These are phyloP conservation scores for Meda fulgida DNA, from an alignment of 2,797 vertebrate species.

Conservation along the genomic window DNA sequence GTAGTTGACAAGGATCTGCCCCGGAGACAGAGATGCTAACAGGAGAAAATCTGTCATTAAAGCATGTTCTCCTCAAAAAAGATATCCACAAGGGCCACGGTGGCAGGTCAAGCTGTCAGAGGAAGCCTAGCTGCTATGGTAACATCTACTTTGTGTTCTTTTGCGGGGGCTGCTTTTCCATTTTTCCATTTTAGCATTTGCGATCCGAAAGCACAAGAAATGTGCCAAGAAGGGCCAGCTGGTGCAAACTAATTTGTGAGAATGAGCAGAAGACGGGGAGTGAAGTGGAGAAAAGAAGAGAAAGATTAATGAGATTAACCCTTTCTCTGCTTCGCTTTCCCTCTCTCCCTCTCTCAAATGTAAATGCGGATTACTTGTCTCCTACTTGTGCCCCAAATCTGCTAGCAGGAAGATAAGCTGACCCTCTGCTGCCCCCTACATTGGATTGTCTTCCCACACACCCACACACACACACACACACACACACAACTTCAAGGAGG, in stretches of 20 bases:
- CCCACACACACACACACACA: neutral
- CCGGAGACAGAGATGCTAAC: constrained; percentile 1
- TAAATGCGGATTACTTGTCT: constrained; percentile 54
- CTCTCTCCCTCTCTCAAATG: constrained; percentile 17
- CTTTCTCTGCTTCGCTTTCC: constrained; percentile 7
- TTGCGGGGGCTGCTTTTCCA: constrained; percentile 52
- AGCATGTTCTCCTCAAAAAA: constrained; percentile 36
- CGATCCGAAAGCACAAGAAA: constrained; percentile 37
- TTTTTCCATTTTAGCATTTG: constrained; percentile 51
- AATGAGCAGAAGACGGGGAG: constrained; percentile 29
- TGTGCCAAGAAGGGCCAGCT: constrained; percentile 52
- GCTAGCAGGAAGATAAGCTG: constrained; percentile 20
- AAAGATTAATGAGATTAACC: constrained; percentile 39
- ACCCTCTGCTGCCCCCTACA: constrained; percentile 36
- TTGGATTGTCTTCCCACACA: constrained; percentile 38
- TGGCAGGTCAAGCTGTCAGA: constrained; percentile 63
- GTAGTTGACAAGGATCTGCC: constrained; percentile 2
- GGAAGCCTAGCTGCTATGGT: constrained; percentile 62
- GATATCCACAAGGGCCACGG: constrained; percentile 34
- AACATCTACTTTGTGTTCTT: constrained; percentile 58
- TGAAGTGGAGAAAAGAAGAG: constrained; percentile 1
- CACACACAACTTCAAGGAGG: constrained; percentile 11
- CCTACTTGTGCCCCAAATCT: constrained; percentile 35
- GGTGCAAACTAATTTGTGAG: constrained; percentile 48
- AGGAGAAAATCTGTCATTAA: constrained; percentile 44